A percentile compares a stretch with the other conserved stretches of the same genome.
Evolutionary conservation across 2,113 vertebrate species (phyloP).

Genomic region (Mustelus asterias): DNA sequence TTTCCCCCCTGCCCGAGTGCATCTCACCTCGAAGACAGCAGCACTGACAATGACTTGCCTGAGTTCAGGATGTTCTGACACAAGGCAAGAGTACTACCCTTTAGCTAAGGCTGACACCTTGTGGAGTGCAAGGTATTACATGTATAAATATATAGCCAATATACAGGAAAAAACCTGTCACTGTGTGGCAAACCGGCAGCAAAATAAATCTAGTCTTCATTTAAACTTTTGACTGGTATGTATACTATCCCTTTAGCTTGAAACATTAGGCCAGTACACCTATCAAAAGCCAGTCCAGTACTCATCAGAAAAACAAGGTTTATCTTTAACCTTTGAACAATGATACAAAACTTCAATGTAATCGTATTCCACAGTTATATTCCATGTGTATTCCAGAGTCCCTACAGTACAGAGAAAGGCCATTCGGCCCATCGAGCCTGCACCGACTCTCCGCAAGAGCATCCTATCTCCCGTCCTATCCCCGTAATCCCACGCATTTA

Average conservation of each 20-base stretch:
- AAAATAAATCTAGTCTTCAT: not conserved
- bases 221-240: not conserved
- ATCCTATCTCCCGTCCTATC: too few species aligned
- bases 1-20: too few species aligned
- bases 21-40: not conserved
- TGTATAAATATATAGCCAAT: not conserved
- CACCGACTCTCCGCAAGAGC: too few species aligned
- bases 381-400: too few species aligned
- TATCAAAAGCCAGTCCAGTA: too few species aligned
- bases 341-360: too few species aligned
- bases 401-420: too few species aligned
- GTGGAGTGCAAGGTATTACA: not conserved
- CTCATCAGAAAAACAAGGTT: not conserved
- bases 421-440: too few species aligned
- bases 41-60: not conserved
- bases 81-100: not conserved
- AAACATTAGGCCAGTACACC: not conserved
- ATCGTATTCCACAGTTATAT: too few species aligned
- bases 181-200: not conserved
- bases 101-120: not conserved
- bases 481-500: too few species aligned
- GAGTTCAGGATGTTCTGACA: not conserved
- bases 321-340: too few species aligned
- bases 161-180: not conserved
- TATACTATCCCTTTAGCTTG: not conserved